These are phyloP conservation scores for Galerucella pusilla DNA, from an alignment of 2,888 invertebrate genomes.

Conservation along the genomic window DNA sequence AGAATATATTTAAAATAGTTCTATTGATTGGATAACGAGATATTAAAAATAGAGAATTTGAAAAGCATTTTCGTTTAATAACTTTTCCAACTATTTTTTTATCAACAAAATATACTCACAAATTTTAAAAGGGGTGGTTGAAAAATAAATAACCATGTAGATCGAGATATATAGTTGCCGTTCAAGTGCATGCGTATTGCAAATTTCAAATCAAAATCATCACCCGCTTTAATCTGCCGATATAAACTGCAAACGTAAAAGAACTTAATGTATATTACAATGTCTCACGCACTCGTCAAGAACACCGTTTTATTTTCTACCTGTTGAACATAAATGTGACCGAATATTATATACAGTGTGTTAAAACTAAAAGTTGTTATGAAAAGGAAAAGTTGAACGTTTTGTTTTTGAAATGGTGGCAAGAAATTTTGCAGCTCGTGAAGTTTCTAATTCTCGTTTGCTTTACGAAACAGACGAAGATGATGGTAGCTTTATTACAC, in stretches of 20 bases:
- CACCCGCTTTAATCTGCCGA: constrained; percentile 31
- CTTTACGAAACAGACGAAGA: constrained; percentile 63
- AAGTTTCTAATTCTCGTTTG: constrained; percentile 63
- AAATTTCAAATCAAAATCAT: constrained; percentile 23
- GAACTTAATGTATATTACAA: constrained; percentile 49
- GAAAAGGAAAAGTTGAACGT: neutral
- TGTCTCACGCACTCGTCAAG: constrained; percentile 41
- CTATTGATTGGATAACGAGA: no score
- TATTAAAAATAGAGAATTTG: no score
- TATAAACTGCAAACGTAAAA: constrained; percentile 40
- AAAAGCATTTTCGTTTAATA: no score
- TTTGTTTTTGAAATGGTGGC: constrained; percentile 59
- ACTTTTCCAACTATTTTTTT: no score
- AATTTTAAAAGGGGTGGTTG: neutral
- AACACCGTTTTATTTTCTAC: constrained; percentile 6
- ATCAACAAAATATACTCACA: neutral
- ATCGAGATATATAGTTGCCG: neutral
- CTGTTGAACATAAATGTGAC: neutral
- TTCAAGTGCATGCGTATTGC: constrained; percentile 31
- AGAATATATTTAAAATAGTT: no score
- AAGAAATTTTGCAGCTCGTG: constrained; percentile 62
- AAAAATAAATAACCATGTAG: neutral
- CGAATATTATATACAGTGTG: neutral
- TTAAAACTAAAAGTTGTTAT: neutral
- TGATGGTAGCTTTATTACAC: constrained; percentile 62